Percentiles rank a stretch among this genome's conserved stretches.
Conservation (phyloP, 2,888 invertebrate species). For the Scelioninae gen. 2 region DNA sequence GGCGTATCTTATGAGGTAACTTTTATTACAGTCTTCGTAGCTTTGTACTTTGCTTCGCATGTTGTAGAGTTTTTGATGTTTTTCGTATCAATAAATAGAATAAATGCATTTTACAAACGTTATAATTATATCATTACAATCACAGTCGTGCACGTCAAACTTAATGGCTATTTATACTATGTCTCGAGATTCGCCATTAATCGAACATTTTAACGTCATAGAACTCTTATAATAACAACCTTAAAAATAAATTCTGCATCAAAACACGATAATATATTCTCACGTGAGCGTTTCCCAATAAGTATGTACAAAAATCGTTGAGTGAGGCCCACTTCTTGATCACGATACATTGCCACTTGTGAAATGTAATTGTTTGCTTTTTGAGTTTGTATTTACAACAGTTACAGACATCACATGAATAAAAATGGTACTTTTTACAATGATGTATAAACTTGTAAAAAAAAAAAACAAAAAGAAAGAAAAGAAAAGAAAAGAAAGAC, state of each 20-base stretch:
- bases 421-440: constrained; percentile 46
- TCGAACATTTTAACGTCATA: constrained; percentile 3
- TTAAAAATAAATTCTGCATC: constrained; percentile 20
- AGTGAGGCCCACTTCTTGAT: constrained; percentile 10
- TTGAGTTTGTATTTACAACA: constrained; percentile 49
- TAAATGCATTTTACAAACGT: constrained; percentile 42
- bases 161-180: constrained; percentile 36
- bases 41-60: constrained; percentile 40
- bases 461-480: constrained; percentile 14
- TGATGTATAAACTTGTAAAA: constrained; percentile 22
- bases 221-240: constrained; percentile 33
- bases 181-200: background rate
- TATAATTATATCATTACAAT: constrained; percentile 36
- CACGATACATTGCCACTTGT: constrained; percentile 36
- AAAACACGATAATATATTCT: constrained; percentile 30
- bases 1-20: constrained; percentile 40
- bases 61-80: background rate
- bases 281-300: background rate
- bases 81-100: constrained; percentile 46
- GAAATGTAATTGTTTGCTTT: background rate
- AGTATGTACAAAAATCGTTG: constrained; percentile 31
- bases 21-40: constrained; percentile 44
- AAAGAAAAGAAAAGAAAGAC: constrained; percentile 13
- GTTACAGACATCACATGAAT: constrained; percentile 24
- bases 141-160: constrained; percentile 39